Base-by-base conservation (phyloP, 1,140 invertebrate species). In the Zaprionus taronus region DNA sequence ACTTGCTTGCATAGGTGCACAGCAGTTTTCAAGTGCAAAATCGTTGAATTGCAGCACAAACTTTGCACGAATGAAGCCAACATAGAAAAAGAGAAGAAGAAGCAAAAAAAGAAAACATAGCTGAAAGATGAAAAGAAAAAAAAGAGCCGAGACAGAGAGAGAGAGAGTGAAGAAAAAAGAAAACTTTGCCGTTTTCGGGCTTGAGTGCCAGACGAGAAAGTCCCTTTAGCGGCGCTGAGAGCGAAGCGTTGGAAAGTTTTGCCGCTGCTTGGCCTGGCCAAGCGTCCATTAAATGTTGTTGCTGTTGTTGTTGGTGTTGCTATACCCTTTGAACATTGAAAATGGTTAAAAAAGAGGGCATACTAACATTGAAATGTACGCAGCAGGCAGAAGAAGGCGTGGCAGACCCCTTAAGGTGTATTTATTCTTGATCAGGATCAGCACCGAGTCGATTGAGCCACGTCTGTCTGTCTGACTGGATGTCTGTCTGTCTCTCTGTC, bases 201-300 rank as follows among this genome's bases (percentile, higher is more conserved):
- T 83, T 72, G 83, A 85, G 79, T 78, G 69, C 69, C 69, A 47
- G 75, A 74, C 69, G 68, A 77, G 77, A 76, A 63, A 34, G 22
- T 36, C 60, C 72, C 47, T 62, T 82, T 49, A 62, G 70, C 67
- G 26, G 26, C 61, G 56, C 36, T 26, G 14, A 22, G 34, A 67
- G 44, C 49, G 31, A 73, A 62, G 74, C 41, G 53, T 56, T 56
- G 57, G 36, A 58, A 58, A 69, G 60, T 79, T 86, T 47, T 86
- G 66, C 44, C 63, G 73, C 69, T 65, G 65, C 77, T 79, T 79
- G 58, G 67, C 41, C n/a, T 62, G 66, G 61, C 67, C 79, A 73
- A 85, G 79, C 82, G 72, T 68, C 77, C 81, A 80, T 83, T 78
- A 71, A 80, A 79, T 80, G 67, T 57, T 77, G 66, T 69, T 65